Percentiles rank a stretch among this genome's conserved stretches.
phyloP scores from a whole-genome alignment of 2,888 invertebrate genomes.

The Mythimna vitellina region DNA sequence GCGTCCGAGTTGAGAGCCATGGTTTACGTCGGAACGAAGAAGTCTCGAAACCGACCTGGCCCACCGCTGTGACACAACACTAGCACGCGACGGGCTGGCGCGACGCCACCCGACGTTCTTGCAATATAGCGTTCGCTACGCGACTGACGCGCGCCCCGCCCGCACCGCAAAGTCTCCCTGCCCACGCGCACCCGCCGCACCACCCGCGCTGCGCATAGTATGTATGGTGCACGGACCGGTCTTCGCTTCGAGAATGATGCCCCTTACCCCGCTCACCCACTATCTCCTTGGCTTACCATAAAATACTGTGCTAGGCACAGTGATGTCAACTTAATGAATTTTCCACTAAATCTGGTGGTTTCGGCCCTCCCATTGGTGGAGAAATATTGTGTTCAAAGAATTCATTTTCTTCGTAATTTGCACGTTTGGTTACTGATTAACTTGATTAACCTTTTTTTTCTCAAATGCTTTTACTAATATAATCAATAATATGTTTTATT shows the following conservation, averaged over 20 bases:
- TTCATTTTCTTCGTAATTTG: too few relatives aligned
- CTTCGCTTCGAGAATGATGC: constrained; percentile 84
- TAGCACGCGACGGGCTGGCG: constrained; percentile 88
- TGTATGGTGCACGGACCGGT: constrained; percentile 79
- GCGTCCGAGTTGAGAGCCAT: constrained; percentile 92
- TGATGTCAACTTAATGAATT: too few relatives aligned
- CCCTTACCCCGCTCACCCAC: constrained; percentile 84
- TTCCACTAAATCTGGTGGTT: too few relatives aligned
- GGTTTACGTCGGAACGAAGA: constrained; percentile 86
- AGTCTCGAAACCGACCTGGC: constrained; percentile 90
- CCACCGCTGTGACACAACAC: constrained; percentile 90
- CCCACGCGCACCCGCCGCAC: constrained; percentile 78
- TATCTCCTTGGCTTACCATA: constrained; percentile 76
- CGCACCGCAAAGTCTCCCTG: constrained; percentile 77
- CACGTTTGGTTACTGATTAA: too few relatives aligned
- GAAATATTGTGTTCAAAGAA: too few relatives aligned
- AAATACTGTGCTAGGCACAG: constrained; percentile 46
- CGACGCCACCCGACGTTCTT: constrained; percentile 88
- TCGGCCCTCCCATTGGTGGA: too few relatives aligned
- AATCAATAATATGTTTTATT: too few relatives aligned
- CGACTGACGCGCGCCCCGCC: constrained; percentile 85
- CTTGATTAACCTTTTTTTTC: too few relatives aligned
- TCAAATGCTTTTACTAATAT: too few relatives aligned
- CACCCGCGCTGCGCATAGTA: constrained; percentile 73
- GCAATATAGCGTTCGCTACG: constrained; percentile 89